Conservation (phyloP, 2,797 vertebrate genomes). For the Gallinago solitaria region DNA sequence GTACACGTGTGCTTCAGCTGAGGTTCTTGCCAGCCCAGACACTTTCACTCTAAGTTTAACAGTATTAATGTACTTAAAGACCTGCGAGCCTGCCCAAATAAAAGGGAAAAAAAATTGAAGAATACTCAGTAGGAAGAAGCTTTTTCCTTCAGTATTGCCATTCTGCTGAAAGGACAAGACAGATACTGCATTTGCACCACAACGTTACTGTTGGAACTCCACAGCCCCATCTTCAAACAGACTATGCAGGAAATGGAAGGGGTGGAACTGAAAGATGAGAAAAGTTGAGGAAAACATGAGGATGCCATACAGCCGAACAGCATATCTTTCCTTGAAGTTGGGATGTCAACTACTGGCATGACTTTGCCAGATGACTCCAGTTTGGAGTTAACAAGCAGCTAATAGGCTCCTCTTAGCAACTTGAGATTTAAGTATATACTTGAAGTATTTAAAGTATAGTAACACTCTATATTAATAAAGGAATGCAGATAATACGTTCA, state of each 20-base stretch:
- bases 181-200: neutral
- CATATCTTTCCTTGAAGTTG: neutral
- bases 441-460: neutral
- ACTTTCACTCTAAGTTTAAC: neutral
- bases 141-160: neutral
- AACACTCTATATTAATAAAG: neutral
- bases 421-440: neutral
- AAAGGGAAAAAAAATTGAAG: neutral
- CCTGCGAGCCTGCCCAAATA: neutral
- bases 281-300: rapidly evolving
- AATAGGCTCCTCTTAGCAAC: neutral
- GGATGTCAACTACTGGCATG: neutral
- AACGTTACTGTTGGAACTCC: neutral
- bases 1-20: neutral
- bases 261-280: neutral
- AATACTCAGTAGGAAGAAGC: neutral
- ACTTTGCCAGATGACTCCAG: neutral
- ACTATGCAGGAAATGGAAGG: neutral
- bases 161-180: neutral
- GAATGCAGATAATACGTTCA: neutral
- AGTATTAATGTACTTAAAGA: neutral
- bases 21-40: neutral
- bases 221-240: neutral
- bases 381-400: neutral
- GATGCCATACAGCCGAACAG: neutral